Evolutionary conservation across 2,113 vertebrate genomes (phyloP), one percentile per base, ranked within the genome.

Genomic region (Chamaea fasciata): DNA sequence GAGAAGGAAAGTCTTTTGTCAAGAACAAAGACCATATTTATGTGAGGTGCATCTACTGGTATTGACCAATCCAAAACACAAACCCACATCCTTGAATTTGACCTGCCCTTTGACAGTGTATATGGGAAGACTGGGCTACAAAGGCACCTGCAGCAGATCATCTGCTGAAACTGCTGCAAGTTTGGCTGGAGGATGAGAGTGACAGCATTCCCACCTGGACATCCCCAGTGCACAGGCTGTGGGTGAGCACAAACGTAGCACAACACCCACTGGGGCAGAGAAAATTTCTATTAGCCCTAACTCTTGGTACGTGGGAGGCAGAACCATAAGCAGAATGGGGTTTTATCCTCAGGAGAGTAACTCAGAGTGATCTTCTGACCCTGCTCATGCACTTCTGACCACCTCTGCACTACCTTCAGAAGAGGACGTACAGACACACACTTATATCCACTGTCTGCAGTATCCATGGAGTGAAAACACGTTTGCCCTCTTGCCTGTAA

Each of bases 1-100:
- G 19, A 44, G 37, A 85, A 37, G 13, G 13, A 47, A 42, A 74
- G 41, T 15, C 7, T 44, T 55, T 71, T 52, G 5, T 27, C 9
- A 7, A 1, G 12, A 47, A 28, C 41, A 53, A 92, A 63, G 35
- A 67, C 6, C 23, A 5, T 11, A 55, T 71, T 86, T 63, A 35
- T 0, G 0, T 30, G 53, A 83, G 10, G 28, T 23, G 6, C 13
- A 41, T 28, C 27, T 31, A 11, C 21, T 16, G 24, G 2, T 6
- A 0, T 5, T 82, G 28, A 68, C 6, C 30, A 53, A 31, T 10
- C 53, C 11, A 77, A 76, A 84, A 41, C 8, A 60, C 22, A 69
- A 88, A 60, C 4, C 2, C 13, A 22, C 14, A 31, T 27, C 26
- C 19, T 67, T 79, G n/a, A 89, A 28, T 71, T 63, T 56, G 17